These are phyloP conservation scores for Drosophila setifemur DNA, from an alignment of 1,140 invertebrate species.

Conservation along the genomic window DNA sequence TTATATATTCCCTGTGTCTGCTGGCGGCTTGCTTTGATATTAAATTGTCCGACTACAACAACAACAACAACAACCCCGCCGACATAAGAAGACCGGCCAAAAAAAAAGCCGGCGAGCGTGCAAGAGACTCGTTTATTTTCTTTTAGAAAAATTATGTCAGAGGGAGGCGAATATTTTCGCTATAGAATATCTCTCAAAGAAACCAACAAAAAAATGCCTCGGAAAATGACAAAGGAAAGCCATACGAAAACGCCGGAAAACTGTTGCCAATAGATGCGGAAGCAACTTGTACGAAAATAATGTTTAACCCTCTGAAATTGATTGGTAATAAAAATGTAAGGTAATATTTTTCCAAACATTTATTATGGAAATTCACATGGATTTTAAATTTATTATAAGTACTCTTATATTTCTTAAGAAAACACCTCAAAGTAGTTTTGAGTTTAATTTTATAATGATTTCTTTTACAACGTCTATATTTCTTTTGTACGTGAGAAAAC, in stretches of 20 bases:
- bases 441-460: constrained; percentile 24
- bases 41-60: constrained; percentile 61
- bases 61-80: constrained; percentile 36
- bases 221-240: constrained; percentile 21
- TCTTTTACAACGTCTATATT: no score
- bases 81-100: constrained; percentile 32
- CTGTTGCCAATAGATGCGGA: constrained; percentile 34
- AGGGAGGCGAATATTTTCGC: constrained; percentile 19
- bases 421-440: no score
- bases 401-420: not conserved
- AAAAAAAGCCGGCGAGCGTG: constrained; percentile 61
- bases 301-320: constrained; percentile 15
- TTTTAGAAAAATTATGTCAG: constrained; percentile 55
- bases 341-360: not conserved
- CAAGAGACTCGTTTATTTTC: constrained; percentile 63
- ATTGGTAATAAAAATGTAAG: constrained; percentile 24
- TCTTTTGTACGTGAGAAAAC: no score
- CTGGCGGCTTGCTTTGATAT: constrained; percentile 71
- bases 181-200: constrained; percentile 22
- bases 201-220: constrained; percentile 1
- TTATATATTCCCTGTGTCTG: constrained; percentile 47
- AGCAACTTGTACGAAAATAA: constrained; percentile 28
- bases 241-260: constrained; percentile 3
- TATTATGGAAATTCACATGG: no score
- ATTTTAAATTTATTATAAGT: no score